Base-by-base conservation (phyloP, 2,888 invertebrate genomes). In the Parnassius mnemosyne region DNA sequence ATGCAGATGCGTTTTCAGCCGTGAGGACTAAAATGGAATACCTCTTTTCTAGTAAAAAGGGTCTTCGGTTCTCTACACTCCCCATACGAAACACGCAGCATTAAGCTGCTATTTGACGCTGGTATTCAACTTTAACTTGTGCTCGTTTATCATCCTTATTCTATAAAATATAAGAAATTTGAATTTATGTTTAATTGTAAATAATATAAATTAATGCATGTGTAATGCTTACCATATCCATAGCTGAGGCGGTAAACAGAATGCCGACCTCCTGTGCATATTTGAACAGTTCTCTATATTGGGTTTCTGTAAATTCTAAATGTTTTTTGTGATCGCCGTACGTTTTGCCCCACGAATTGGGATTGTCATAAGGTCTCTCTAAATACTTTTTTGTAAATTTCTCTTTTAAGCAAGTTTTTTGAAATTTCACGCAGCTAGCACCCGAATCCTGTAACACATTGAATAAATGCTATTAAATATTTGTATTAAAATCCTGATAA, bases 361-460 rank as follows among this genome's bases (percentile, higher is more conserved):
- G 77, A 64, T 92, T 92, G 42, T 83, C 75, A 76, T 97, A 97
- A 0, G 93, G 92, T 51, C 93, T 87, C 56, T 92, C 82, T 63
- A 96, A 80, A 46, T 95, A 95, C 67, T 89, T 84, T 74, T 92
- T 84, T 54, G 94, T 96, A 77, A 96, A 97, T 83, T 96, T 96
- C 72, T 94, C 93, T 44, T 83, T 73, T 46, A 96, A 84, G 78
- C 94, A 93, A 1, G 95, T 95, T 83, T 96, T 97, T 92, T 97
- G 97, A 78, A 97, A 96, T 85, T 97, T 97, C 0, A 96, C 96
- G 78, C 96, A 96, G 81, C 95, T 94, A 13, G 95, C 96, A 9
- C 96, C 96, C 64, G 93, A 92, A 71, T 94, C 93, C 95, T 95
- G 81, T 58, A 89, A 89, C 41, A 34, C 41, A 61, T n/a, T 3